Evolutionary conservation across 2,797 vertebrate species (phyloP).

Genomic region (Hemibagrus guttatus): DNA sequence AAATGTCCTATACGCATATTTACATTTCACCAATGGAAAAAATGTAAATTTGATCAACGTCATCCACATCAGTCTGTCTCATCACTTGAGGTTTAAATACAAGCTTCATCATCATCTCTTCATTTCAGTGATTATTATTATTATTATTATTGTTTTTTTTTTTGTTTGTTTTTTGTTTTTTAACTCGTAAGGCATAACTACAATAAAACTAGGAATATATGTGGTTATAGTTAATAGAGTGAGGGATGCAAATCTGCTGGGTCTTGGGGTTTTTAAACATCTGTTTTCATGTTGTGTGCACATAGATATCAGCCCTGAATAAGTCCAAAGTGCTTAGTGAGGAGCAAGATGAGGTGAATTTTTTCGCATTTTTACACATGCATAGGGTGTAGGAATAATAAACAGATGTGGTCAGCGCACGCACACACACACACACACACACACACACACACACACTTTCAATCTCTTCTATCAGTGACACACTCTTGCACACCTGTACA

Average conservation of each 20-base stretch:
- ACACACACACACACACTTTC: slow-evolving; percentile 2
- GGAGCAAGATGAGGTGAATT: background rate
- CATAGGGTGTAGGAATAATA: slow-evolving; percentile 27
- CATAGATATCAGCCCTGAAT: background rate
- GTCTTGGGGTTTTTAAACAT: background rate
- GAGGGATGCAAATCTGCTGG: background rate
- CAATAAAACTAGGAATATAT: background rate
- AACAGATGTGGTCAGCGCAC: slow-evolving; percentile 33
- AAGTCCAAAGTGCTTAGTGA: slow-evolving; percentile 8
- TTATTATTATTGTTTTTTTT: background rate
- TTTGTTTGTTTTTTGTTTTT: too few relatives aligned
- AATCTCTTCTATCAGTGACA: slow-evolving; percentile 35
- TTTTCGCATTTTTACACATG: slow-evolving; percentile 20
- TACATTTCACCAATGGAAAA: too few relatives aligned
- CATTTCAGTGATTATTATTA: background rate
- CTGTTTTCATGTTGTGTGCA: slow-evolving; percentile 19
- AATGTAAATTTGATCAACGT: background rate
- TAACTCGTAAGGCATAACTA: background rate
- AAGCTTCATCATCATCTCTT: background rate
- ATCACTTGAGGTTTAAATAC: background rate
- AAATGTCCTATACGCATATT: too few relatives aligned
- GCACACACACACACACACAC: slow-evolving; percentile 24
- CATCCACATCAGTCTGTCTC: background rate
- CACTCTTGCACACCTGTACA: slow-evolving; percentile 49
- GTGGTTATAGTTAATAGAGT: background rate